phyloP scores from a whole-genome alignment of 2,113 vertebrate genomes.

The Tupaia chinensis region DNA sequence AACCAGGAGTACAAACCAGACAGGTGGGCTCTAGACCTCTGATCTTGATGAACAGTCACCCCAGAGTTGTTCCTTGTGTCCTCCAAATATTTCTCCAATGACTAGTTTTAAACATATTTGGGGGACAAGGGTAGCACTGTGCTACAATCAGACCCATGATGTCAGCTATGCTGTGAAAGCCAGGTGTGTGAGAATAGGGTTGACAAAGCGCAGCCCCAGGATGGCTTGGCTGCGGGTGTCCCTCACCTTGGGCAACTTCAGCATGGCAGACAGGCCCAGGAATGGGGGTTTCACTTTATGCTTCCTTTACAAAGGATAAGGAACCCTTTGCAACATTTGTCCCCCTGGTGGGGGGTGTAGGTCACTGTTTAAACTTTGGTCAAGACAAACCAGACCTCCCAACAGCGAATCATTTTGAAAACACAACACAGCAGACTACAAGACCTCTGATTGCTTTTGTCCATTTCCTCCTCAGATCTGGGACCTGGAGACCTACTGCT shows the following conservation, averaged over 20 bases:
- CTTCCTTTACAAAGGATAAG: background rate
- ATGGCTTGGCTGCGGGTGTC: fast-evolving
- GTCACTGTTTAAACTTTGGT: background rate
- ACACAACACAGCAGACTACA: background rate
- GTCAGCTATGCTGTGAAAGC: background rate
- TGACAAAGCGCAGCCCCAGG: background rate
- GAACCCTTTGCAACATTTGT: background rate
- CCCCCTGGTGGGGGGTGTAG: background rate
- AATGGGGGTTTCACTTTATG: background rate
- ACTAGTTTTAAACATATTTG: background rate
- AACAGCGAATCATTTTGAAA: background rate
- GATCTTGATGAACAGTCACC: background rate
- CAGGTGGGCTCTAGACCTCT: background rate
- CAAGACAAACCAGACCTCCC: background rate
- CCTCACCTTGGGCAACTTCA: background rate
- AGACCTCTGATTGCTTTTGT: no score
- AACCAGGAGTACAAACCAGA: background rate
- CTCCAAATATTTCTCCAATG: background rate
- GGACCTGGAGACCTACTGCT: slow-evolving; percentile 88
- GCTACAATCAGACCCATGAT: background rate
- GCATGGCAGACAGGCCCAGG: background rate
- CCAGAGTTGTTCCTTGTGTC: background rate
- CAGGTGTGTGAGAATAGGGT: no score
- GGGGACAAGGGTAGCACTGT: background rate
- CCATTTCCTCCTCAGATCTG: slow-evolving; percentile 85